phyloP scores from a whole-genome alignment of 2,113 vertebrate genomes.

The Aegotheles bennettii region DNA sequence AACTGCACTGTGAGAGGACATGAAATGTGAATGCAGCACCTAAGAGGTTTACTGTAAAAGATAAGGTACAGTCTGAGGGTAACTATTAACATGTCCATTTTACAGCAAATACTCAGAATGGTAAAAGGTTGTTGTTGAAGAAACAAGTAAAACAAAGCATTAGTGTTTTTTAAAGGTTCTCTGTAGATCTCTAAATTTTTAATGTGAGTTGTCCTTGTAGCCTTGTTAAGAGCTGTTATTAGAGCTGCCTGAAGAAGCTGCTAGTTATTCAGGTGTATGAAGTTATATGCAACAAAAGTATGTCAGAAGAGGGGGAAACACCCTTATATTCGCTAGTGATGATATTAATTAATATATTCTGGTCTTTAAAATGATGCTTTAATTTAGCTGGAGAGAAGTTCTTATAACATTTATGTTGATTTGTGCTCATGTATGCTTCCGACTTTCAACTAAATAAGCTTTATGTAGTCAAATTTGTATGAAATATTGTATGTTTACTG shows the following conservation, averaged over 20 bases:
- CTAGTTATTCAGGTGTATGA: not conserved
- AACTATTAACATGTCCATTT: slow-evolving; percentile 57
- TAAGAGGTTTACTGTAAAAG: slow-evolving; percentile 65
- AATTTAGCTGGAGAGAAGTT: not conserved
- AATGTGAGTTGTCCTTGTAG: slow-evolving; percentile 45
- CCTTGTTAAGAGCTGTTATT: slow-evolving; percentile 57
- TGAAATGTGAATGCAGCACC: slow-evolving; percentile 52
- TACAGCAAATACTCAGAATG: slow-evolving; percentile 47
- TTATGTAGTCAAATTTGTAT: not conserved
- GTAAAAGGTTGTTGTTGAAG: slow-evolving; percentile 59
- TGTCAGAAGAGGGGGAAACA: not conserved
- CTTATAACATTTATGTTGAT: not conserved
- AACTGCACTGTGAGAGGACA: slow-evolving; percentile 71
- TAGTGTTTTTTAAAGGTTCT: slow-evolving; percentile 46
- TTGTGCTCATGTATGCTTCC: not conserved
- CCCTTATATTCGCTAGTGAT: not conserved
- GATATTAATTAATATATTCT: not conserved
- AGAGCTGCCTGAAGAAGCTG: slow-evolving; percentile 16
- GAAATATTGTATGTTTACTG: not conserved
- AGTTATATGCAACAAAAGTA: not conserved
- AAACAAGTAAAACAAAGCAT: slow-evolving; percentile 58
- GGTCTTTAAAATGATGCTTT: not conserved
- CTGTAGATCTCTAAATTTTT: slow-evolving; percentile 67
- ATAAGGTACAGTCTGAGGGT: slow-evolving; percentile 51
- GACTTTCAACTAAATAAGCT: not conserved